phyloP scores from a whole-genome alignment of 2,797 vertebrate species.

The Chelon auratus region DNA sequence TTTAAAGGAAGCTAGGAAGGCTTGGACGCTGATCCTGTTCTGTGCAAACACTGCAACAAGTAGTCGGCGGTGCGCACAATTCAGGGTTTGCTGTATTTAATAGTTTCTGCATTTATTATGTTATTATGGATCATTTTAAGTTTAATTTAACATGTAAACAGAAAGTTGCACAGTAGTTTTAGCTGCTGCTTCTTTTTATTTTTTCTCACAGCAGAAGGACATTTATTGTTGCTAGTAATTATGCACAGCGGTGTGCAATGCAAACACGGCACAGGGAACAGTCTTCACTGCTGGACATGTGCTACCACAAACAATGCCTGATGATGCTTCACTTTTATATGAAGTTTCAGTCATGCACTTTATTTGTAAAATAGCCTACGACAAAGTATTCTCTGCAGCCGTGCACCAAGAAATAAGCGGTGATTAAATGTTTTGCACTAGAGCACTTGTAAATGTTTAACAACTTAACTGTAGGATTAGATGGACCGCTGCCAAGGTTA shows the following conservation, averaged over 20 bases:
- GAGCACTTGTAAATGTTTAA: background rate
- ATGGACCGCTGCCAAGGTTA: background rate
- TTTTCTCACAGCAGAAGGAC: constrained; percentile 20
- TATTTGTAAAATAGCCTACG: background rate
- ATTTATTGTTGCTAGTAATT: constrained; percentile 28
- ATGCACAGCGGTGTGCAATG: constrained; percentile 25
- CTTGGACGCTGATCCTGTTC: constrained; percentile 4
- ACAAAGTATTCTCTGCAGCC: background rate
- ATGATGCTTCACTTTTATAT: background rate
- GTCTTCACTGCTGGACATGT: background rate
- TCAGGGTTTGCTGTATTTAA: background rate
- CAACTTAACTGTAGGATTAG: background rate
- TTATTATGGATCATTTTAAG: too few relatives aligned
- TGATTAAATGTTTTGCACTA: constrained; percentile 10
- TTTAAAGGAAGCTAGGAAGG: constrained; percentile 13
- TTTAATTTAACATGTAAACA: constrained; percentile 7
- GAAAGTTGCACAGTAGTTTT: background rate
- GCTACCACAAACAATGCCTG: constrained; percentile 1
- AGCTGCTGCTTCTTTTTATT: background rate
- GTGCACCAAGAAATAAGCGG: background rate
- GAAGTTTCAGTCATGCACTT: background rate
- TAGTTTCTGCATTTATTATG: background rate
- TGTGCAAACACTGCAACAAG: constrained; percentile 6
- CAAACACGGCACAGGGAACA: constrained; percentile 15
- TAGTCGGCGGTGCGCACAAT: background rate